Conservation (phyloP, 1,140 invertebrate species). For the Geopemphigus sp. region DNA sequence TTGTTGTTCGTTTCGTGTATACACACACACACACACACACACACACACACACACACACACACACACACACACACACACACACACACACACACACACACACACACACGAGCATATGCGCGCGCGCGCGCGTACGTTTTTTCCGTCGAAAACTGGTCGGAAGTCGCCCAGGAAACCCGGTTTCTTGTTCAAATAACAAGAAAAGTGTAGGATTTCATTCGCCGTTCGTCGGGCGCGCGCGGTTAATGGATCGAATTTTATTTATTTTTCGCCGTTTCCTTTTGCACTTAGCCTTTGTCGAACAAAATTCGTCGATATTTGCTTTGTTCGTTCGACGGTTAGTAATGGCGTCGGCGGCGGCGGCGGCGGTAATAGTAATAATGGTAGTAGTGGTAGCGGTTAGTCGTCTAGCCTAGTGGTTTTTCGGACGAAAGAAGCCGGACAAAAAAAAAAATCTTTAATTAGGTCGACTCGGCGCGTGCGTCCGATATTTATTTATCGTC, state of each 20-base stretch:
- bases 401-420: no score
- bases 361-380: no score
- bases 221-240: not conserved
- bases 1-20: not conserved
- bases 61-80: no score
- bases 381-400: no score
- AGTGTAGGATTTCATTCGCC: conserved; percentile 43
- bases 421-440: no score
- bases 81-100: no score
- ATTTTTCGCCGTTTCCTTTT: not conserved
- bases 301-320: conserved; percentile 2
- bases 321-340: no score
- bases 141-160: conserved; percentile 40
- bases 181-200: conserved; percentile 42
- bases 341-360: not conserved
- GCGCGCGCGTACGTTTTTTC: not conserved
- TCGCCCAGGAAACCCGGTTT: conserved; percentile 41
- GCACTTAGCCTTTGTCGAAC: no score
- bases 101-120: no score
- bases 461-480: not conserved
- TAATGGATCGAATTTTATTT: conserved; percentile 35
- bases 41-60: no score
- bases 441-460: conserved; percentile 17
- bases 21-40: not conserved
- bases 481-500: conserved; percentile 4